Evolutionary conservation across 1,140 invertebrate genomes (phyloP).

Genomic region (Drosophila auraria): DNA sequence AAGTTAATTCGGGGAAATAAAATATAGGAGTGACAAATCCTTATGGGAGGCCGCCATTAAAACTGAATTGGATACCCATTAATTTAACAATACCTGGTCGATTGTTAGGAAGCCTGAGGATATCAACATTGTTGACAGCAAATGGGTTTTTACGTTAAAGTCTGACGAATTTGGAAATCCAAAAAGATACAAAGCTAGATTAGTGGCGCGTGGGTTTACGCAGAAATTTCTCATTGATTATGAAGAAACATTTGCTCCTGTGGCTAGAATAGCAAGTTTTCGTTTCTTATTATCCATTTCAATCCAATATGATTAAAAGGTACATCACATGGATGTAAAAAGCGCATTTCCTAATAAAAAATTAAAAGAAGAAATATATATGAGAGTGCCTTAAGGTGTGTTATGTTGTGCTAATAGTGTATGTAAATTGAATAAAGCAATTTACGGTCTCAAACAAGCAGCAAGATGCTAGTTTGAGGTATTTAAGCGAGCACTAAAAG

Average conservation of each 20-base stretch:
- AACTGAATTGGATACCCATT: too few relatives aligned
- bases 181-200: too few relatives aligned
- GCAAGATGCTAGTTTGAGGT: background rate
- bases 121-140: too few relatives aligned
- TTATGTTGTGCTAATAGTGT: background rate
- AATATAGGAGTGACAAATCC: too few relatives aligned
- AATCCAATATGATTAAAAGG: background rate
- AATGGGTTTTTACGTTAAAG: too few relatives aligned
- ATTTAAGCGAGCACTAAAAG: too few relatives aligned
- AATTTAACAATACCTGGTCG: too few relatives aligned
- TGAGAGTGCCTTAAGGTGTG: background rate
- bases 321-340: constrained; percentile 5
- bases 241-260: constrained; percentile 55
- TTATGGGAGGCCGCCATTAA: too few relatives aligned
- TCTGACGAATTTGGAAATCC: too few relatives aligned
- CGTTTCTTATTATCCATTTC: background rate
- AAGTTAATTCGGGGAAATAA: too few relatives aligned
- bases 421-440: background rate
- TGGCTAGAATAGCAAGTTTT: constrained; percentile 35
- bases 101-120: too few relatives aligned
- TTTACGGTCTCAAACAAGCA: background rate
- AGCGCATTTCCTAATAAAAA: background rate
- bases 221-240: constrained; percentile 83
- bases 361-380: constrained; percentile 5
- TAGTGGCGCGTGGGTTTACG: constrained; percentile 67